Base-by-base conservation (phyloP, 92 coral and sea anemone genomes). In the Galaxea fascicularis region DNA sequence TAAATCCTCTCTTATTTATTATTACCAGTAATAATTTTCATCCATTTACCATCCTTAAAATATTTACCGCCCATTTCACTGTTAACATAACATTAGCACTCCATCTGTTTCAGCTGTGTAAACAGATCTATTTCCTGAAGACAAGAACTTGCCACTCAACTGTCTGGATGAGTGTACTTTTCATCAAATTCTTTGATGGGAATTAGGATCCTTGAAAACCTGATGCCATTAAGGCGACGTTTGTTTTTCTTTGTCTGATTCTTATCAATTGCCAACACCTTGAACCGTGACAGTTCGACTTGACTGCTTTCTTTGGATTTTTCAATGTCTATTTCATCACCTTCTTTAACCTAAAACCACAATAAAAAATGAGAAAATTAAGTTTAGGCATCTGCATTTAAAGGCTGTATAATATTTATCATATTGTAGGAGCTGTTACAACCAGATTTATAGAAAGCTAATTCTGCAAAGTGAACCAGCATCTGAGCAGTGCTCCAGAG, bases 241-340 rank as follows among this genome's bases (percentile, higher is more conserved):
- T 90, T 93, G 64, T 89, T 93, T 77, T 93, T 93, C 86, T 90
- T 93, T 41, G 96, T 90, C 0, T 76, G 80, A 74, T 73, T 58
- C 16, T 81, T 70, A 24, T 88, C 81, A 76, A 90, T 86, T 27
- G 62, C 51, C n/a, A 73, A 73, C 65, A 89, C 89, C 75, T 85
- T 89, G 44, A 89, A 87, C 68, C 88, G 82, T 26, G 86, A 87
- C 45, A 85, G 57, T 30, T 68, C 74, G 21, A 85, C 79, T 75
- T 79, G 69, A 31, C 80, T 64, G 10, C 64, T 56, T 14, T 79
- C 84, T 79, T 78, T 87, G 16, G 81, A 86, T 47, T 65, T 64
- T 18, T 78, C 49, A 30, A 79, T 53, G n/a, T 85, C 89, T 22
- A 89, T 85, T 53, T 74, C 78, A 79, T 89, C 93, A 12, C 93